Conservation (phyloP, 2,113 vertebrate species). For the Apodemus sylvaticus region DNA sequence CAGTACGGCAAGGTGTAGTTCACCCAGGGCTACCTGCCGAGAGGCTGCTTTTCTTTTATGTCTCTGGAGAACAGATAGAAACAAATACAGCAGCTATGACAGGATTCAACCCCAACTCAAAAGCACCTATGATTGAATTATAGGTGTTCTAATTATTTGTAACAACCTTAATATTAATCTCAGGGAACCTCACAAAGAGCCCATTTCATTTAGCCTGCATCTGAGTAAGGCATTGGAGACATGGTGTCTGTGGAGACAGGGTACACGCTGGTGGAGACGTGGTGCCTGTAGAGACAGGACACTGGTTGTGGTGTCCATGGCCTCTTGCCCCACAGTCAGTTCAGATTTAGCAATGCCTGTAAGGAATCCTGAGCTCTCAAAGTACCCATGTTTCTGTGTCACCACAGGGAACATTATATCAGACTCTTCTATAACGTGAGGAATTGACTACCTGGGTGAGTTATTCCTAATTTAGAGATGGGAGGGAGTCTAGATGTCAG, state of each 20-base stretch:
- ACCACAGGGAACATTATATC: background rate
- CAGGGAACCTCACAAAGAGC: background rate
- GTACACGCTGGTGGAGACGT: background rate
- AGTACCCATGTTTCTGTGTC: background rate
- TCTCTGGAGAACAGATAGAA: background rate
- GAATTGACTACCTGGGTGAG: background rate
- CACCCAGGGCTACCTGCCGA: background rate
- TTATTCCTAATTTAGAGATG: background rate
- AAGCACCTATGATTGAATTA: background rate
- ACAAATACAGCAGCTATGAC: background rate
- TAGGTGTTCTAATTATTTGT: background rate
- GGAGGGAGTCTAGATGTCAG: background rate
- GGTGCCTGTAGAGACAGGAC: background rate
- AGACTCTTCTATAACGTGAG: background rate
- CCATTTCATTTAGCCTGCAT: background rate
- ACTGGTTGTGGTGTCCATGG: background rate
- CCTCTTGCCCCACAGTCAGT: background rate
- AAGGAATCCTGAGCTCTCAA: background rate
- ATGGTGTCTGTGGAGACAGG: background rate
- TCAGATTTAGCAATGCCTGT: background rate
- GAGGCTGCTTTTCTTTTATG: background rate
- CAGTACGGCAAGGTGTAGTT: background rate
- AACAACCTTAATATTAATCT: background rate
- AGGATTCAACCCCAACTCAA: background rate
- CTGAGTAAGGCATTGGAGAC: background rate